Base-by-base conservation (phyloP, 2,113 vertebrate species). In the Stigmatopora argus region DNA sequence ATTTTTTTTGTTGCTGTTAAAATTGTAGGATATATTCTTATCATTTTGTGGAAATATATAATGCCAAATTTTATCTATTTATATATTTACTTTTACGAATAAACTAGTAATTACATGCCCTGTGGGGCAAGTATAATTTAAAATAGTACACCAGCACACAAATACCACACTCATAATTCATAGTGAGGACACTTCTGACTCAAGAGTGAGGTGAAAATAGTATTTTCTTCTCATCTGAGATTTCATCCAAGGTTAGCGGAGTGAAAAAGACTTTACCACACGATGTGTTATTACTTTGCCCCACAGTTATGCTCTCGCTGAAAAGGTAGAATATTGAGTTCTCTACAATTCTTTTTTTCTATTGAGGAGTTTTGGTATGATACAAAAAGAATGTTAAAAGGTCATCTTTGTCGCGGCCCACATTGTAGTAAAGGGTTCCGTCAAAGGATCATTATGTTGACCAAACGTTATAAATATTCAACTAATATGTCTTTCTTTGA, bases 201-300 rank as follows among this genome's bases (percentile, higher is more conserved):
- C 67, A 68, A 71, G 55, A 86, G 75, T 74, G 81, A 88, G 84
- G 88, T 90, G 90, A 91, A 91, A 91, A 91, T 90, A 85, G 83
- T 78, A 84, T 90, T 86, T 88, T 89, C 78, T 85, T 84, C 80
- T 90, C 89, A 90, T 88, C 76, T 86, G 83, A 87, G 78, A 77
- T 72, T 89, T 90, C 81, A 90, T 90, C 89, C 84, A 83, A 89
- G 90, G 88, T 91, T 84, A 87, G 81, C 86, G 88, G 91, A 88
- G 89, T 88, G 84, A 88, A 83, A 86, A 89, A 83, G 72, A 76
- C 69, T 81, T 88, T 63, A 82, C 78, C 75, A 69, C 66, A 74
- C 52, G 15, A 61, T 58, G 77, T 80, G 84, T 79, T 77, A 75
- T 52, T 73, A 67, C 78, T 77, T 77, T 68, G 78, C 64, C 71